A percentile compares a stretch with the other conserved stretches of the same genome.
Evolutionary conservation across 2,113 vertebrate genomes (phyloP).

Genomic region (Irena cyanogastra): DNA sequence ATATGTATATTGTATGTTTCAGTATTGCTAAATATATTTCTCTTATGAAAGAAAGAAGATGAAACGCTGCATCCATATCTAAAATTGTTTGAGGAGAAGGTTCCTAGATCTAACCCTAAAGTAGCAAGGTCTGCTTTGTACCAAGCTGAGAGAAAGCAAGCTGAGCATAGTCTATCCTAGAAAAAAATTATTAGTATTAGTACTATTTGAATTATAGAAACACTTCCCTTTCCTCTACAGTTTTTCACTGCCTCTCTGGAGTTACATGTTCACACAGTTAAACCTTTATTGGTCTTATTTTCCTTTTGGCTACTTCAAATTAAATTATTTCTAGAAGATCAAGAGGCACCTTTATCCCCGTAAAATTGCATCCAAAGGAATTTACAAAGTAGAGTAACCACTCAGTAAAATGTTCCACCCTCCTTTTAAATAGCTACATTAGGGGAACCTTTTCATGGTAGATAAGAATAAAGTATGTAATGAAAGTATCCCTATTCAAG

Average conservation of each 20-base stretch:
- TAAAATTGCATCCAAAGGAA: not conserved
- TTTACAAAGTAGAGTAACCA: not conserved
- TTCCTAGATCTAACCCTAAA: not conserved
- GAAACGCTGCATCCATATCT: not conserved
- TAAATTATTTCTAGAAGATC: not conserved
- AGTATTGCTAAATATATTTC: not conserved
- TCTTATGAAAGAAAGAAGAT: not conserved
- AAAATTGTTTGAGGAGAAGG: not conserved
- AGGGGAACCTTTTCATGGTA: not conserved
- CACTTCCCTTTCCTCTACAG: not conserved
- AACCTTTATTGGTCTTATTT: not conserved
- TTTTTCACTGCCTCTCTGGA: not conserved
- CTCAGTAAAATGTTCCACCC: not conserved
- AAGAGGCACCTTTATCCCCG: not conserved
- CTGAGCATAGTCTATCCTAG: not conserved
- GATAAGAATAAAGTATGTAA: not conserved
- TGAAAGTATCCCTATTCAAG: not conserved
- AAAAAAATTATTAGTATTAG: not conserved
- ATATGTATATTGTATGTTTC: not conserved
- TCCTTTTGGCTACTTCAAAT: not conserved
- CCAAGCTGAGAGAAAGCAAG: not conserved
- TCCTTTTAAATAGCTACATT: not conserved
- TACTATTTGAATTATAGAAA: not conserved
- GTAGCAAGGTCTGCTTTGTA: not conserved
- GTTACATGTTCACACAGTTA: not conserved